Evolutionary conservation across 2,797 vertebrate genomes (phyloP).

Genomic region (Protosalanx chinensis): DNA sequence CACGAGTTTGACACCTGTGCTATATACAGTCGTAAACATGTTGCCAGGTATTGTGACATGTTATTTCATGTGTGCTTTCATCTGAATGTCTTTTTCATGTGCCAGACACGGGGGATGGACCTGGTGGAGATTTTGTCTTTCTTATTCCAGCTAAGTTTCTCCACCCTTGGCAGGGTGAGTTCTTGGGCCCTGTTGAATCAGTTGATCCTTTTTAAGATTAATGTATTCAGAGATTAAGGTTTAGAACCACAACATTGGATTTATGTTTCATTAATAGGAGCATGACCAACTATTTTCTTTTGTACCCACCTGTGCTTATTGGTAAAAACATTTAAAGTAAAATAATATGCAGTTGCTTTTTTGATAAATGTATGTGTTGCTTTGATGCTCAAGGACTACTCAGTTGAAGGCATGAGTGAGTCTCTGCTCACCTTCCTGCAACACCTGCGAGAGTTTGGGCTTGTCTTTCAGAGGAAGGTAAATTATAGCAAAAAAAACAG

Average conservation of each 20-base stretch:
- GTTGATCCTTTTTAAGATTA: neutral
- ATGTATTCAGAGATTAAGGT: too few relatives aligned
- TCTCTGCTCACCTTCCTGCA: conserved; percentile 88
- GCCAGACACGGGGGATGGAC: conserved; percentile 87
- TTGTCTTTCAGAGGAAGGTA: conserved; percentile 94
- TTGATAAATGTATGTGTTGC: neutral
- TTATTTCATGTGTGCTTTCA: neutral
- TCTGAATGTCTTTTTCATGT: conserved; percentile 13
- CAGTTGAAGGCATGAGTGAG: conserved; percentile 93
- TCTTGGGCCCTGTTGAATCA: neutral
- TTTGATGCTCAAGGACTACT: conserved; percentile 82
- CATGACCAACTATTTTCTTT: too few relatives aligned
- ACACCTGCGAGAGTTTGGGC: conserved; percentile 89
- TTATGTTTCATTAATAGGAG: too few relatives aligned
- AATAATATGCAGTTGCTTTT: neutral
- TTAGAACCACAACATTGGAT: too few relatives aligned
- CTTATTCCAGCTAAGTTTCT: conserved; percentile 93
- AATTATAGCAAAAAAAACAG: neutral
- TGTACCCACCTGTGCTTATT: too few relatives aligned
- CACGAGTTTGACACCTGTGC: too few relatives aligned
- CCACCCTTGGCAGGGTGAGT: conserved; percentile 88
- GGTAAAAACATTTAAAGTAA: too few relatives aligned
- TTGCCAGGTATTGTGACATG: neutral
- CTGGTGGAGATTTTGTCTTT: conserved; percentile 93
- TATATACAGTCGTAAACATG: neutral